Evolutionary conservation across 2,113 vertebrate genomes (phyloP).

Genomic region (Hoplias malabaricus): DNA sequence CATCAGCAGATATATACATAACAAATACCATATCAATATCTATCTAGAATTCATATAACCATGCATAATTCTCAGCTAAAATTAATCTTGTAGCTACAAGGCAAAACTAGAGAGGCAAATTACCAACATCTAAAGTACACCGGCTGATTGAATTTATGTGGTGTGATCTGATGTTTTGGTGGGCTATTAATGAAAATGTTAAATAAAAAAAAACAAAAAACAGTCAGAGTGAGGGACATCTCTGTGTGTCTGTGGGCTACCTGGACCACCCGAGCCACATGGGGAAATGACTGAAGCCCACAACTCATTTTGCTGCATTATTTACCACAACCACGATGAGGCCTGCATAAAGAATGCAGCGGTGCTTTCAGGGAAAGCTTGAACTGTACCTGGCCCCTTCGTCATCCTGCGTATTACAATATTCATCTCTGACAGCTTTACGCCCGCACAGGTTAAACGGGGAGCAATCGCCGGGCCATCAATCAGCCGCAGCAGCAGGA

Average conservation of each 20-base stretch:
- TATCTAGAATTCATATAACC: no score
- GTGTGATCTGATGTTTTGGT: no score
- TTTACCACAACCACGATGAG: constrained; percentile 28
- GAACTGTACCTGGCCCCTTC: constrained; percentile 57
- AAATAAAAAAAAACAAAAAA: no score
- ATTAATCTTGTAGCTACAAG: no score
- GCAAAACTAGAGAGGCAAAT: no score
- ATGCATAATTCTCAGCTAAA: no score
- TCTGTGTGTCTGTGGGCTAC: background rate
- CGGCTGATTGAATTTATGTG: no score
- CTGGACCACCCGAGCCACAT: background rate
- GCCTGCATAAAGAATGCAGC: background rate
- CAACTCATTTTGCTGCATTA: constrained; percentile 18
- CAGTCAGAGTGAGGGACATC: background rate
- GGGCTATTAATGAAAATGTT: no score
- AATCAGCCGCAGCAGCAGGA: constrained; percentile 63
- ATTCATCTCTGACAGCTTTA: constrained; percentile 73
- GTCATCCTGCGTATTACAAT: constrained; percentile 66
- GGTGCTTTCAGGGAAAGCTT: constrained; percentile 26
- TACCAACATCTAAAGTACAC: no score
- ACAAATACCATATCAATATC: no score
- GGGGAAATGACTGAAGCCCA: background rate
- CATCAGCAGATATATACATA: no score
- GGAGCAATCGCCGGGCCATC: constrained; percentile 70
- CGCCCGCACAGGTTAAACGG: constrained; percentile 61